Evolutionary conservation across 2,113 vertebrate species (phyloP).

Genomic region (Gracilinanus agilis): DNA sequence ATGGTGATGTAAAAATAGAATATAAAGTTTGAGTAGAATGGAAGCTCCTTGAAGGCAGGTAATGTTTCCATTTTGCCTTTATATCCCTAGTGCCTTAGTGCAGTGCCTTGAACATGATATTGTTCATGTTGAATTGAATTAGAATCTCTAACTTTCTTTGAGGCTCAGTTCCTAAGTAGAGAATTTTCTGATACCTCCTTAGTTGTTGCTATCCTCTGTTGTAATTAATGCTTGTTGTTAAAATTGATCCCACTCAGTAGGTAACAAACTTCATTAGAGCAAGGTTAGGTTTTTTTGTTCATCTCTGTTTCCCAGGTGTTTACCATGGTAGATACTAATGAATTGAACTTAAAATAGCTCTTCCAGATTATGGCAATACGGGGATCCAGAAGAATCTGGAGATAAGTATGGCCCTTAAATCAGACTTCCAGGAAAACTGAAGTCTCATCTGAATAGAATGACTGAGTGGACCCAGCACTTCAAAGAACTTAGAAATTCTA

Average conservation of each 20-base stretch:
- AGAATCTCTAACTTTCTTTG: not conserved
- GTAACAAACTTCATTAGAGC: not conserved
- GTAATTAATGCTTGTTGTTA: not conserved
- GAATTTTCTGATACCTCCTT: not conserved
- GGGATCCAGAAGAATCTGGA: not conserved
- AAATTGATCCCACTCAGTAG: not conserved
- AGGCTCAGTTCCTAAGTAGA: not conserved
- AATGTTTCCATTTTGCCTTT: not conserved
- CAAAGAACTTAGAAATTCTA: constrained; percentile 34
- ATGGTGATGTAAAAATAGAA: not conserved
- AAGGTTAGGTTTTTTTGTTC: not conserved
- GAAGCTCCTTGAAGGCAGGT: not conserved
- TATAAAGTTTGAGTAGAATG: not conserved
- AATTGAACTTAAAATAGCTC: not conserved
- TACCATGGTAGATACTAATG: not conserved
- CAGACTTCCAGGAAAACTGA: not conserved
- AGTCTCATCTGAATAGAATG: not conserved
- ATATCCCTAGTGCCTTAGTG: not conserved
- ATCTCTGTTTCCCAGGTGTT: not conserved
- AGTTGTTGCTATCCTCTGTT: not conserved
- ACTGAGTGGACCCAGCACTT: constrained; percentile 36
- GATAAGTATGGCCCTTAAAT: not conserved
- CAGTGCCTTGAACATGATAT: not conserved
- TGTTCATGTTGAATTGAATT: not conserved
- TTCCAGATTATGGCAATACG: not conserved